Conservation (phyloP, 2,888 invertebrate genomes). For the Tinea pellionella region DNA sequence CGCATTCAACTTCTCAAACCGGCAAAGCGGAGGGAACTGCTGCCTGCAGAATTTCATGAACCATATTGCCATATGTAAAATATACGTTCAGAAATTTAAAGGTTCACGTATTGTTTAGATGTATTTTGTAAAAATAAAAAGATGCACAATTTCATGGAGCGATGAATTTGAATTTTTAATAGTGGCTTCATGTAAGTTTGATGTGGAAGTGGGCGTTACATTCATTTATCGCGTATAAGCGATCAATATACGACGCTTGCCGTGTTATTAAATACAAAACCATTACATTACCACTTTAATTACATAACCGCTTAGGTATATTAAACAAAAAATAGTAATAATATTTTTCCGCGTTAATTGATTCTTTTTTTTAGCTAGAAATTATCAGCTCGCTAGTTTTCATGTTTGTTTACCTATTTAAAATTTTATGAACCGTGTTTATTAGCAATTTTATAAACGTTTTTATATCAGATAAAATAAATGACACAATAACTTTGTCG, state of each 20-base stretch:
- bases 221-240: constrained; percentile 31
- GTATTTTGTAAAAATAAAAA: background rate
- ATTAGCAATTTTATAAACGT: no score
- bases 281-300: constrained; percentile 28
- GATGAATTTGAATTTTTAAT: constrained; percentile 9
- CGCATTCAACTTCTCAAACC: no score
- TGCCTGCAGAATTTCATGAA: no score
- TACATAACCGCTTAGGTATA: constrained; percentile 16
- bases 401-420: background rate
- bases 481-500: no score
- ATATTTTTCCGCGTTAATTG: constrained; percentile 7
- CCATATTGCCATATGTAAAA: no score
- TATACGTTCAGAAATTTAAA: no score
- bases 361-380: background rate
- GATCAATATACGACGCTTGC: constrained; percentile 22
- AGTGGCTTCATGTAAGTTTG: constrained; percentile 1
- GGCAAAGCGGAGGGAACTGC: no score
- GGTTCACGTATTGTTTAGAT: background rate
- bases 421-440: no score
- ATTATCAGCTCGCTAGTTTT: background rate
- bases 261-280: constrained; percentile 28
- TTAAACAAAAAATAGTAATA: background rate
- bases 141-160: background rate
- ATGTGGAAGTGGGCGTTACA: constrained; percentile 35
- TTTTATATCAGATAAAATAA: no score